Evolutionary conservation across 2,113 vertebrate species (phyloP).

Genomic region (Chionis minor): DNA sequence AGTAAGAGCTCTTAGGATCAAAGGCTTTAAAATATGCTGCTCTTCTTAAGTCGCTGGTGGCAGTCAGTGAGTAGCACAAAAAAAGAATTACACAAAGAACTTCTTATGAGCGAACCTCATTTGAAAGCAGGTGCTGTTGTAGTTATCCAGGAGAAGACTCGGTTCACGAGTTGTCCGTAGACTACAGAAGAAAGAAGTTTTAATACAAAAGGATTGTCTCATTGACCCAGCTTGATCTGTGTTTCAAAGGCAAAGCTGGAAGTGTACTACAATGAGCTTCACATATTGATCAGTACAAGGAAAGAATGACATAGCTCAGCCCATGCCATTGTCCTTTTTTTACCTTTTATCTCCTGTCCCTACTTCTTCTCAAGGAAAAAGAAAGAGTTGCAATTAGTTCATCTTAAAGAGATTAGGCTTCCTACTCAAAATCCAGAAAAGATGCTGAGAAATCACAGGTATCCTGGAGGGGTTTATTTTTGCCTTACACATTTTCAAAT

Average conservation of each 20-base stretch:
- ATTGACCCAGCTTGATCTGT: conserved; percentile 61
- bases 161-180: conserved; percentile 1
- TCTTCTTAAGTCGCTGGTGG: neutral
- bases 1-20: conserved; percentile 2
- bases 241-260: conserved; percentile 71
- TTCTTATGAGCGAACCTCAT: conserved; percentile 16
- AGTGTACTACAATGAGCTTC: conserved; percentile 58
- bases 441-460: conserved; percentile 15
- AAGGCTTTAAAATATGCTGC: conserved; percentile 5
- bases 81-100: neutral
- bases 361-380: conserved; percentile 10
- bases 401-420: conserved; percentile 37
- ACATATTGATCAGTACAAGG: conserved; percentile 56
- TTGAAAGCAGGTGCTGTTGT: conserved; percentile 17
- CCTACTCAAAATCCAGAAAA: conserved; percentile 44
- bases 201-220: conserved; percentile 55
- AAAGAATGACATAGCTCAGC: conserved; percentile 60
- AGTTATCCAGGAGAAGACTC: neutral
- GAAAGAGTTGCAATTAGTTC: conserved; percentile 52
- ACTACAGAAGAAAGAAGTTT: conserved; percentile 28
- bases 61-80: neutral
- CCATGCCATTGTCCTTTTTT: conserved; percentile 46
- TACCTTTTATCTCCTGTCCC: conserved; percentile 9
- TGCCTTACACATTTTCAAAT: neutral
- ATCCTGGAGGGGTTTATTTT: conserved; percentile 28